Evolutionary conservation across 2,888 invertebrate genomes (phyloP).

Genomic region (Euplagia quadripunctaria): DNA sequence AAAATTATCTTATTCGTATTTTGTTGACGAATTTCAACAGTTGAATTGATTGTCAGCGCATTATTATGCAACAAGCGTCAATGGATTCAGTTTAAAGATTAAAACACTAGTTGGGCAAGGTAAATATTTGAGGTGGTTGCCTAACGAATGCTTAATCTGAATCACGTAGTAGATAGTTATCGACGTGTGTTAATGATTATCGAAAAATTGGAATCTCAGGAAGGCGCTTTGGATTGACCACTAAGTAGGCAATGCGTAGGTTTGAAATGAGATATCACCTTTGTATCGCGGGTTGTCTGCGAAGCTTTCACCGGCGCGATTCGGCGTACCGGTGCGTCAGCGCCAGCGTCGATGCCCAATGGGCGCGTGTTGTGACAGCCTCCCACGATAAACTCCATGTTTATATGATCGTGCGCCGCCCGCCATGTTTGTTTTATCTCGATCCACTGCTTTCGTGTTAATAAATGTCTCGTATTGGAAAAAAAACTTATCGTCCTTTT

Average conservation of each 20-base stretch:
- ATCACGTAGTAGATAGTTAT: constrained; percentile 56
- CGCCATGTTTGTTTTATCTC: constrained; percentile 87
- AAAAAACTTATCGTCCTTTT: constrained; percentile 71
- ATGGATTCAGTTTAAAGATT: not conserved
- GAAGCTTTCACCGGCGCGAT: constrained; percentile 77
- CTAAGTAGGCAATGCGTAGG: constrained; percentile 75
- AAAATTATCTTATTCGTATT: not conserved
- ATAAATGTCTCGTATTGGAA: constrained; percentile 84
- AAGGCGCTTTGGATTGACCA: constrained; percentile 53
- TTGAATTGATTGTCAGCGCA: not conserved
- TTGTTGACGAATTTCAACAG: not conserved
- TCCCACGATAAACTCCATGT: constrained; percentile 85
- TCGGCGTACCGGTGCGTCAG: constrained; percentile 69
- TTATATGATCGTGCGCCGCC: constrained; percentile 83
- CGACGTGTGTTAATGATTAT: constrained; percentile 67
- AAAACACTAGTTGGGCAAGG: not conserved
- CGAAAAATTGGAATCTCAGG: constrained; percentile 63
- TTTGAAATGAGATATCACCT: constrained; percentile 78
- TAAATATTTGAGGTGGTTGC: constrained; percentile 35
- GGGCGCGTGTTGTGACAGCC: constrained; percentile 85
- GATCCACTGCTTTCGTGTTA: constrained; percentile 83
- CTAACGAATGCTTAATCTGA: constrained; percentile 36
- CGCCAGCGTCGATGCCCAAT: constrained; percentile 63
- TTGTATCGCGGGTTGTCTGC: constrained; percentile 76
- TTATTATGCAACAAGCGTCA: constrained; percentile 7